phyloP scores from a whole-genome alignment of 1,140 invertebrate genomes.

The Bombus soroeensis region DNA sequence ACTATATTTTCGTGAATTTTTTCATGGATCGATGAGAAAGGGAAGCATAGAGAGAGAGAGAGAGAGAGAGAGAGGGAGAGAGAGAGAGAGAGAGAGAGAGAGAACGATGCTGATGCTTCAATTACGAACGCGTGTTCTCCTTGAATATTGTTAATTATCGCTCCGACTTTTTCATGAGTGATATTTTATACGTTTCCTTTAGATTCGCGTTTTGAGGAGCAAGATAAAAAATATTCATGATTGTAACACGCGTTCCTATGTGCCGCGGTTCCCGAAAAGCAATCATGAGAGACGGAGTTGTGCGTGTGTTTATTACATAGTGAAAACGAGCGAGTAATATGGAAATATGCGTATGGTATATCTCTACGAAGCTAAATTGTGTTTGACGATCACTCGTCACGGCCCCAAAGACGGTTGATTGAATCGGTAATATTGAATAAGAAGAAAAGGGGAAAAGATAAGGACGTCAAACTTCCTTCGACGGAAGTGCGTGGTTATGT shows the following conservation, averaged over 20 bases:
- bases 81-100: constrained; percentile 52
- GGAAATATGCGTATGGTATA: constrained; percentile 58
- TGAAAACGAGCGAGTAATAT: constrained; percentile 27
- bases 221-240: not conserved
- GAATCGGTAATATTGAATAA: constrained; percentile 47
- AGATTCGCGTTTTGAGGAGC: not conserved
- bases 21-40: constrained; percentile 48
- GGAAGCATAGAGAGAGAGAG: constrained; percentile 43
- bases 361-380: constrained; percentile 50
- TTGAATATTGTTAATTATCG: not conserved
- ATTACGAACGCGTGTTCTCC: constrained; percentile 7
- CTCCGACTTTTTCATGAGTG: not conserved
- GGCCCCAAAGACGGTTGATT: constrained; percentile 22
- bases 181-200: constrained; percentile 37
- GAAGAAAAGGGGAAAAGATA: not conserved
- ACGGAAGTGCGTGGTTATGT: not conserved
- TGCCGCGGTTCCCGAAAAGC: constrained; percentile 44
- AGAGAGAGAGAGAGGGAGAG: constrained; percentile 37
- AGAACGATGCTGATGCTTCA: constrained; percentile 16
- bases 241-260: not conserved
- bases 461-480: constrained; percentile 24
- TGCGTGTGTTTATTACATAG: constrained; percentile 27
- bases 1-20: constrained; percentile 75
- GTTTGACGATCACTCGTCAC: not conserved
- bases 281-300: constrained; percentile 37